Percentiles rank a stretch among this genome's conserved stretches.
Conservation (phyloP, 2,113 vertebrate species). For the Mastomys natalensis region DNA sequence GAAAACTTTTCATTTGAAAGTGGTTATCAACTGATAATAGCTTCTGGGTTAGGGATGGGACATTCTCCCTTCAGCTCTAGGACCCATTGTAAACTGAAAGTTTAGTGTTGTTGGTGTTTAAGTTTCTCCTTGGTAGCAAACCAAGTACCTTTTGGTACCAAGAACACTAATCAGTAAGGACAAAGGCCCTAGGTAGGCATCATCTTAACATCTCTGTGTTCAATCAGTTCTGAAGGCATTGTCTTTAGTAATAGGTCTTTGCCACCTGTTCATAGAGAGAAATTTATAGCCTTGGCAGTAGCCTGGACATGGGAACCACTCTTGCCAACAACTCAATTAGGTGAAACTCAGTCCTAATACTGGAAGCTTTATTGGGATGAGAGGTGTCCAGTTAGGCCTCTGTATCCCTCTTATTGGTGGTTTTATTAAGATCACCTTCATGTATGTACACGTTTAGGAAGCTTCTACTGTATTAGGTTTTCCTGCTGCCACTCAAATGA, state of each 20-base stretch:
- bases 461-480: background rate
- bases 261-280: background rate
- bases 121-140: background rate
- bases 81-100: background rate
- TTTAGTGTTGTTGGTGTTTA: background rate
- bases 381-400: background rate
- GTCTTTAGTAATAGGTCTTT: background rate
- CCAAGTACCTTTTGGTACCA: background rate
- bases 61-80: background rate
- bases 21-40: background rate
- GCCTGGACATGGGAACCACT: background rate
- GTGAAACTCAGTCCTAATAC: background rate
- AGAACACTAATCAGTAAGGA: background rate
- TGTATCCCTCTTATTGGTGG: background rate
- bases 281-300: background rate
- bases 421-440: background rate
- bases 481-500: background rate
- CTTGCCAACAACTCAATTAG: background rate
- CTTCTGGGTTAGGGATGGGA: background rate
- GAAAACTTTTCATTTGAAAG: background rate
- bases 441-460: background rate
- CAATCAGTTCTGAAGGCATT: background rate
- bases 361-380: background rate
- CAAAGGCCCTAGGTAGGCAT: background rate
- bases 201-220: background rate